Evolutionary conservation across 2,113 vertebrate genomes (phyloP).

Genomic region (Stegostoma tigrinum): DNA sequence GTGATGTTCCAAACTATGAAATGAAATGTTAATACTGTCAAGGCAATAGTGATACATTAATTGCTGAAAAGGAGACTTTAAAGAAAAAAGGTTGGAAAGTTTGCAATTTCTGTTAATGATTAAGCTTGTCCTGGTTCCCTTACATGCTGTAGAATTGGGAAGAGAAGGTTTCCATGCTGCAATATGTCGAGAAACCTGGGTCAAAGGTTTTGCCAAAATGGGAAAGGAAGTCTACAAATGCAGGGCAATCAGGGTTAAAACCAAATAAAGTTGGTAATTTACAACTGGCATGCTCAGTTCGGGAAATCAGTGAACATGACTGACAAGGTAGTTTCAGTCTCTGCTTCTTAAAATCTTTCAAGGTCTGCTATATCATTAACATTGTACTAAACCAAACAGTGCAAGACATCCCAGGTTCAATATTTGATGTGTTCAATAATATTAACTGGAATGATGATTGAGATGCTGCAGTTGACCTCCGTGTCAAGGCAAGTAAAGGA

Average conservation of each 20-base stretch:
- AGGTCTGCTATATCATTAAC: neutral
- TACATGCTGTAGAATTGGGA: neutral
- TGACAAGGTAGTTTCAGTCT: neutral
- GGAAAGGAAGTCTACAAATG: neutral
- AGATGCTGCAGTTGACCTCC: neutral
- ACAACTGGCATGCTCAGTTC: neutral
- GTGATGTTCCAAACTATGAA: neutral
- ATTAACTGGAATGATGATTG: neutral
- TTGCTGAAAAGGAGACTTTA: neutral
- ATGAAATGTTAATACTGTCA: neutral
- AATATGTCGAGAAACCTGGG: neutral
- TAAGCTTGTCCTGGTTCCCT: neutral
- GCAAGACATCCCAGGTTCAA: neutral
- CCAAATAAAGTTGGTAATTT: neutral
- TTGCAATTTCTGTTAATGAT: neutral
- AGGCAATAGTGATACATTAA: neutral
- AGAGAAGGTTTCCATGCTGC: neutral
- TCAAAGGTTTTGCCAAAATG: neutral
- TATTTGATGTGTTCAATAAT: neutral
- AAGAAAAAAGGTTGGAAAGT: neutral
- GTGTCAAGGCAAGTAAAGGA: neutral
- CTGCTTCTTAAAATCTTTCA: neutral
- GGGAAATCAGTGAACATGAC: neutral
- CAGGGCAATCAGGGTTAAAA: neutral
- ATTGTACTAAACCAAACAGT: neutral